Evolutionary conservation across 2,888 invertebrate species (phyloP).

Genomic region (Cheilosia impressa): DNA sequence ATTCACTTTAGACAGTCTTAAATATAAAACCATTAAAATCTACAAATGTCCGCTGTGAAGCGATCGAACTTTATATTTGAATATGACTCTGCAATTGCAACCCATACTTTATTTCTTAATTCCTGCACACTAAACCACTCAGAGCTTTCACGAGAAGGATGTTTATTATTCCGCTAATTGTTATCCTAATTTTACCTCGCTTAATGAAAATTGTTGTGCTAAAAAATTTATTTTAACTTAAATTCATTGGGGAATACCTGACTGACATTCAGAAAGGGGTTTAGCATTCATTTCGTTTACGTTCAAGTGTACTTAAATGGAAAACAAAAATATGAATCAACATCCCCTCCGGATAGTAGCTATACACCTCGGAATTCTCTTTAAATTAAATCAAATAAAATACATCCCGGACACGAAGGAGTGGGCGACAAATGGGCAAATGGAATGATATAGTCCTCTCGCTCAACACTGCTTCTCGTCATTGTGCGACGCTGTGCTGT

Average conservation of each 20-base stretch:
- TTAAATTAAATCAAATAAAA: constrained; percentile 73
- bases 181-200: constrained; percentile 62
- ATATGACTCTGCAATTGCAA: background rate
- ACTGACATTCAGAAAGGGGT: background rate
- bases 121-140: constrained; percentile 40
- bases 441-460: constrained; percentile 16
- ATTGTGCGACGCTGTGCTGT: constrained; percentile 48
- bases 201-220: constrained; percentile 32
- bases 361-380: constrained; percentile 64
- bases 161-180: constrained; percentile 67
- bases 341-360: constrained; percentile 6
- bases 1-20: no score
- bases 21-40: no score
- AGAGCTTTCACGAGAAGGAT: constrained; percentile 28
- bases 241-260: constrained; percentile 53
- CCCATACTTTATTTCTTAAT: constrained; percentile 27
- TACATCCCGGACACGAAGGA: constrained; percentile 46
- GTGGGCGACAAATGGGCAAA: constrained; percentile 11
- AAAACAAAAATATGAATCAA: no score
- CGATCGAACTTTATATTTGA: no score
- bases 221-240: constrained; percentile 37
- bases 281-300: constrained; percentile 61
- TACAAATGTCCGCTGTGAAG: no score
- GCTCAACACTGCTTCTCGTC: constrained; percentile 49
- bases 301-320: background rate